These are phyloP conservation scores for Labroides dimidiatus DNA, from an alignment of 2,797 vertebrate species.

Conservation along the genomic window DNA sequence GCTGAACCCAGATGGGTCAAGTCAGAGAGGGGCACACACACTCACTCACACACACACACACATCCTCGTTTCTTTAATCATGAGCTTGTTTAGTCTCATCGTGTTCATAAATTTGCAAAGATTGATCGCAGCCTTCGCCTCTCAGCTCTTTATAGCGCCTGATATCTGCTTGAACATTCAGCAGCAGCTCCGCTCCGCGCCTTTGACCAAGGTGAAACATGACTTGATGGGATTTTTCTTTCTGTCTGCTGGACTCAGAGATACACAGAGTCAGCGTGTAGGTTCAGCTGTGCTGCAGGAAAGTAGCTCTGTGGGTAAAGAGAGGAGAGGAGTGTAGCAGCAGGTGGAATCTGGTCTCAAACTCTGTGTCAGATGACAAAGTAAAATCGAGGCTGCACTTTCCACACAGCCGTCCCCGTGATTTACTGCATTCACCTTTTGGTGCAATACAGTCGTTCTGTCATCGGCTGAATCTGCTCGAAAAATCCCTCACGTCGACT, in stretches of 20 bases:
- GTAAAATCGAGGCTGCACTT: slow-evolving; percentile 29
- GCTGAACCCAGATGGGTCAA: slow-evolving; percentile 2
- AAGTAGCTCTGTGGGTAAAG: slow-evolving; percentile 8
- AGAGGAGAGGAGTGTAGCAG: not conserved
- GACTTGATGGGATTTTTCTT: slow-evolving; percentile 28
- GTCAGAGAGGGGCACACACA: slow-evolving; percentile 7
- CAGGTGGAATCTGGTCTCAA: slow-evolving; percentile 27
- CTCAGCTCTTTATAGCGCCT: slow-evolving; percentile 21
- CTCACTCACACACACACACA: not conserved
- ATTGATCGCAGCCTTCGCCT: slow-evolving; percentile 42
- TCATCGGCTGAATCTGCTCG: slow-evolving; percentile 42
- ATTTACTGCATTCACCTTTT: slow-evolving; percentile 58
- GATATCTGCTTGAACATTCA: slow-evolving; percentile 50
- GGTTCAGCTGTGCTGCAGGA: not conserved
- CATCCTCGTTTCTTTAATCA: slow-evolving; percentile 16
- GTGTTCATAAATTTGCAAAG: slow-evolving; percentile 4
- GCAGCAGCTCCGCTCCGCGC: slow-evolving; percentile 30
- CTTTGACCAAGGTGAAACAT: slow-evolving; percentile 57
- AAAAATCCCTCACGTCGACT: slow-evolving; percentile 48
- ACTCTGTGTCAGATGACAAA: slow-evolving; percentile 24
- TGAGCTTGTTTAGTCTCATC: not conserved
- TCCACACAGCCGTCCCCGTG: slow-evolving; percentile 32
- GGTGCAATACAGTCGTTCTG: slow-evolving; percentile 42
- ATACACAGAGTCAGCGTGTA: not conserved
- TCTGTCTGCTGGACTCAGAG: slow-evolving; percentile 2